These are phyloP conservation scores for Drosophila funebris DNA, from an alignment of 1,140 invertebrate species.

Conservation along the genomic window DNA sequence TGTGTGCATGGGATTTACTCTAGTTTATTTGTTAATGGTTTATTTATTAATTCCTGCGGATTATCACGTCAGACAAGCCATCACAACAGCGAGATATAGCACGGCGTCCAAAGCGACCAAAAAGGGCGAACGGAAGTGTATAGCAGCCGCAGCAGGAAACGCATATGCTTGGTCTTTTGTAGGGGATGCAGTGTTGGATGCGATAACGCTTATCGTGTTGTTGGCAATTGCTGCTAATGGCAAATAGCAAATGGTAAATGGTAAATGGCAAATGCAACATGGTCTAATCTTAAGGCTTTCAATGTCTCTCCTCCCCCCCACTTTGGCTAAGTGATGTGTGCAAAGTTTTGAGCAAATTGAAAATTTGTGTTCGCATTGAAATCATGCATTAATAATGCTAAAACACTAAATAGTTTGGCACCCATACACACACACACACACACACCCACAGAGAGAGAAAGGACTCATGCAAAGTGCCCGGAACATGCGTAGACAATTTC, in stretches of 20 bases:
- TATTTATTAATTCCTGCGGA: constrained; percentile 84
- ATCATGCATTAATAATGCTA: constrained; percentile 75
- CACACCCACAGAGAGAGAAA: constrained; percentile 11
- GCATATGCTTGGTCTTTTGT: constrained; percentile 26
- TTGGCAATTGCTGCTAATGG: constrained; percentile 37
- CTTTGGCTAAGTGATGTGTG: background rate
- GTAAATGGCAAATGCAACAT: constrained; percentile 19
- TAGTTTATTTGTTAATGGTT: constrained; percentile 84
- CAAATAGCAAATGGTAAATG: constrained; percentile 23
- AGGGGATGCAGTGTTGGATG: constrained; percentile 12
- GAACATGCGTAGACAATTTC: constrained; percentile 80
- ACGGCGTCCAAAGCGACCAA: constrained; percentile 32
- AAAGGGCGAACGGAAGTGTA: constrained; percentile 36
- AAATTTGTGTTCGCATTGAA: constrained; percentile 69
- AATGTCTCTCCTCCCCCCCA: background rate
- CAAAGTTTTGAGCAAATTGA: constrained; percentile 64
- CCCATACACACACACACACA: constrained; percentile 16
- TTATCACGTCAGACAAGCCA: constrained; percentile 83
- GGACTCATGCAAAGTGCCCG: constrained; percentile 63
- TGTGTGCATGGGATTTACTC: constrained; percentile 58
- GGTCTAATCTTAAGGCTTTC: constrained; percentile 33
- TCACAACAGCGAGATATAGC: constrained; percentile 67
- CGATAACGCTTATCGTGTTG: constrained; percentile 41
- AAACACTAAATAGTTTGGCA: constrained; percentile 63
- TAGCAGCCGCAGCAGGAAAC: constrained; percentile 36